These are phyloP conservation scores for Ophiodon elongatus DNA, from an alignment of 2,113 vertebrate species.

Conservation along the genomic window DNA sequence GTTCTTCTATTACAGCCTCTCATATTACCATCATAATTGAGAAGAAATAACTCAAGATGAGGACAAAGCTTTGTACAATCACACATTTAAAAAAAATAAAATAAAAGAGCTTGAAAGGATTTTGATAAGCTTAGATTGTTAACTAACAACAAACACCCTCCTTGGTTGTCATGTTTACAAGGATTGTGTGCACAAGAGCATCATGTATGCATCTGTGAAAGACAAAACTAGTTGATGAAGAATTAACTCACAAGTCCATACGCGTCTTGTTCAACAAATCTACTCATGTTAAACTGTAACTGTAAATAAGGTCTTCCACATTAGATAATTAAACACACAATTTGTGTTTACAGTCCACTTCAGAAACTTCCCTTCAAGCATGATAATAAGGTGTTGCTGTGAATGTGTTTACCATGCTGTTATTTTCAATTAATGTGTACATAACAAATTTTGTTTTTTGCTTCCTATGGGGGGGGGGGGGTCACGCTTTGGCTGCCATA, in stretches of 20 bases:
- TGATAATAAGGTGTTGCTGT: no score
- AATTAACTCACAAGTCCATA: not conserved
- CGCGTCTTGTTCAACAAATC: not conserved
- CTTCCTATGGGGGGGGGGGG: not conserved
- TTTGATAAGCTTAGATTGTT: not conserved
- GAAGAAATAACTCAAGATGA: slow-evolving; percentile 6
- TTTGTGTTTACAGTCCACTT: not conserved
- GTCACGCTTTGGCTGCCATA: not conserved
- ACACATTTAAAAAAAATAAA: not conserved
- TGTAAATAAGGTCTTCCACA: not conserved
- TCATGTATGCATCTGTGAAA: not conserved
- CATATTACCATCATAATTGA: not conserved
- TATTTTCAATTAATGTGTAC: not conserved
- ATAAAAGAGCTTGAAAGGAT: not conserved
- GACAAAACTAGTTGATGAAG: not conserved
- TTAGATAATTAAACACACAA: not conserved
- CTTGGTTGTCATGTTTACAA: not conserved
- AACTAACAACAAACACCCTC: not conserved
- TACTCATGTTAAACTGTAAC: no score
- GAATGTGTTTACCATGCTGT: not conserved
- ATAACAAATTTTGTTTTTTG: not conserved
- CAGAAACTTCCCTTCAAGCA: not conserved
- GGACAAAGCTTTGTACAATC: not conserved
- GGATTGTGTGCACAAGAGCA: not conserved
- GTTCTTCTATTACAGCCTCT: slow-evolving; percentile 26